Evolutionary conservation across 2,888 invertebrate genomes (phyloP).

Genomic region (Drosophila vallismaia): DNA sequence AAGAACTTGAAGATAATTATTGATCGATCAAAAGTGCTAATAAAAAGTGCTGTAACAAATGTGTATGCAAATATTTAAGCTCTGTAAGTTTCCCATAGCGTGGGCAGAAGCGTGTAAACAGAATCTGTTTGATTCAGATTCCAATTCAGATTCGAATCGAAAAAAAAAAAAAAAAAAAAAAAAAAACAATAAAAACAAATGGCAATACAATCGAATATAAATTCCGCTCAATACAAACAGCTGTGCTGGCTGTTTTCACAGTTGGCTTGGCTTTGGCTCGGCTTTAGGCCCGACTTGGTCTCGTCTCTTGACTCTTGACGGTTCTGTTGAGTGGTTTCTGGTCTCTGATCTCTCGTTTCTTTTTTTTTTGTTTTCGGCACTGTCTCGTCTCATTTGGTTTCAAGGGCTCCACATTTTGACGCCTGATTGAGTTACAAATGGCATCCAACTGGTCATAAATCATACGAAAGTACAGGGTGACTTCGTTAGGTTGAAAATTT

Average conservation of each 20-base stretch:
- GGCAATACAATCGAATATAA: not conserved
- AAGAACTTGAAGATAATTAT: conserved; percentile 1
- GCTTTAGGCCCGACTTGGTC: conserved; percentile 23
- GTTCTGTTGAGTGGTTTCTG: conserved; percentile 32
- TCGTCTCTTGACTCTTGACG: conserved; percentile 2
- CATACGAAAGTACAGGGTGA: conserved; percentile 12
- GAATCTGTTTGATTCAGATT: conserved; percentile 23
- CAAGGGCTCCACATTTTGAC: conserved; percentile 73
- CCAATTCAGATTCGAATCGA: no score
- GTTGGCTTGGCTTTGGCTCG: conserved; percentile 50
- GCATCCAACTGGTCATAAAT: conserved; percentile 25
- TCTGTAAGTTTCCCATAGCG: conserved; percentile 64
- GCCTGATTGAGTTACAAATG: conserved; percentile 78
- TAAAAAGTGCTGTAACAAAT: conserved; percentile 53
- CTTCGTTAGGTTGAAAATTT: not conserved
- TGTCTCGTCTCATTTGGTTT: conserved; percentile 63
- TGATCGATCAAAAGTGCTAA: conserved; percentile 16
- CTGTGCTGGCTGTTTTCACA: conserved; percentile 64
- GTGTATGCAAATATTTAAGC: conserved; percentile 41
- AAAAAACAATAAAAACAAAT: conserved; percentile 13
- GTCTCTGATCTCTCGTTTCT: conserved; percentile 30
- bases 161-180: no score
- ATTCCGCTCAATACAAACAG: conserved; percentile 27
- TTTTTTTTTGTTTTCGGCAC: conserved; percentile 46
- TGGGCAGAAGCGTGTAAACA: conserved; percentile 49